A percentile compares a stretch with the other conserved stretches of the same genome.
phyloP scores from a whole-genome alignment of 2,113 vertebrate species.

The Beaufortia kweichowensis region DNA sequence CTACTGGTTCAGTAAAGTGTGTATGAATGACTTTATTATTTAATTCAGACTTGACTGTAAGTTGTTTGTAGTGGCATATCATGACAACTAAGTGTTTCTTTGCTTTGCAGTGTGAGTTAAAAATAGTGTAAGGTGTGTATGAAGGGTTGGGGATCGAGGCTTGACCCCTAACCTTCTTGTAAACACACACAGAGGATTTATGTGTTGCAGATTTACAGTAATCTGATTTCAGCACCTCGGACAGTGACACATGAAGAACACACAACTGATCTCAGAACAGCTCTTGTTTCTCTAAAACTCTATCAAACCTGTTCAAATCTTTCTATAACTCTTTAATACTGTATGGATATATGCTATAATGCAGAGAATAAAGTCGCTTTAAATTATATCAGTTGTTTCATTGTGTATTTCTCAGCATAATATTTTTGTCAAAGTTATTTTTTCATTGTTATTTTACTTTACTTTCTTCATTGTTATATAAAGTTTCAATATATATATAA shows the following conservation, averaged over 20 bases:
- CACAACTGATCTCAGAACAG: background rate
- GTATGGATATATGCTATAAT: background rate
- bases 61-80: background rate
- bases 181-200: conserved; percentile 6
- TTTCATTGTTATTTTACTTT: background rate
- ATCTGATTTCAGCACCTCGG: conserved; percentile 40
- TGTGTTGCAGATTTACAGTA: conserved; percentile 35
- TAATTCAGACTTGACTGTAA: too few species aligned
- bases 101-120: background rate
- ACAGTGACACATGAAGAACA: conserved; percentile 22
- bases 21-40: too few species aligned
- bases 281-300: background rate
- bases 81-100: background rate
- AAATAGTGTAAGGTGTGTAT: background rate
- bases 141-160: background rate
- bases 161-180: background rate
- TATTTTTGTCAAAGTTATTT: background rate
- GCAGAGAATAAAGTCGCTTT: background rate
- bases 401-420: background rate
- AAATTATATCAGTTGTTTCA: background rate
- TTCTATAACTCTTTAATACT: background rate
- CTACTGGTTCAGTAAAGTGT: too few species aligned
- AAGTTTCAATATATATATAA: too few species aligned
- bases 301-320: too few species aligned
- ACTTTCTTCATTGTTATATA: too few species aligned